Conservation (phyloP, 2,888 invertebrate species). For the Caenorhabditis uteleia region DNA sequence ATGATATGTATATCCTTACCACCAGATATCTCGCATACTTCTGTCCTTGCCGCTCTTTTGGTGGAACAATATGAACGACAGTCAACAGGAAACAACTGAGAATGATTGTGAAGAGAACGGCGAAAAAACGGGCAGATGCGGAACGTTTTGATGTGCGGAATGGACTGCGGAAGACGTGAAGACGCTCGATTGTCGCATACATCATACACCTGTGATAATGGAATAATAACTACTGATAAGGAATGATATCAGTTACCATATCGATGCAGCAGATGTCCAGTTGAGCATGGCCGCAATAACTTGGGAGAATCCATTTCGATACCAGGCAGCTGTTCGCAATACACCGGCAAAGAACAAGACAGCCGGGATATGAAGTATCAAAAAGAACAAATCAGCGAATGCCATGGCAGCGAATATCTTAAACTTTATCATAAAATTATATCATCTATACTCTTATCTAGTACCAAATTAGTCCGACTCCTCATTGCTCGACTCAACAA, state of each 20-base stretch:
- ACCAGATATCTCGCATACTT: slow-evolving; percentile 21
- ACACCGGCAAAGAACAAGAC: slow-evolving; percentile 44
- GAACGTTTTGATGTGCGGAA: slow-evolving; percentile 36
- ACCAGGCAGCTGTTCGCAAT: slow-evolving; percentile 20
- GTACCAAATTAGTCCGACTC: slow-evolving; percentile 53
- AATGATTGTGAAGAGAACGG: slow-evolving; percentile 36
- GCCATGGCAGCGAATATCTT: slow-evolving; percentile 62
- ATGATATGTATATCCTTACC: slow-evolving; percentile 14
- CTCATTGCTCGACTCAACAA: slow-evolving; percentile 54
- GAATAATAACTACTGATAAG: not conserved
- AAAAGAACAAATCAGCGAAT: slow-evolving; percentile 54
- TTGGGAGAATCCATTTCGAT: slow-evolving; percentile 34
- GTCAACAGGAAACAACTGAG: slow-evolving; percentile 38
- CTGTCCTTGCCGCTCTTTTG: slow-evolving; percentile 14
- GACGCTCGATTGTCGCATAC: slow-evolving; percentile 58
- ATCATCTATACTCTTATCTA: not conserved
- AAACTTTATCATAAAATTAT: slow-evolving; percentile 2
- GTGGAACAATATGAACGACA: slow-evolving; percentile 33
- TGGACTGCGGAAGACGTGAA: slow-evolving; percentile 50
- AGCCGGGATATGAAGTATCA: slow-evolving; percentile 40
- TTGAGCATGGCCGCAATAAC: slow-evolving; percentile 42
- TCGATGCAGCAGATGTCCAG: slow-evolving; percentile 57
- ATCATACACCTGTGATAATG: slow-evolving; percentile 36
- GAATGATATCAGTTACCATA: slow-evolving; percentile 36
- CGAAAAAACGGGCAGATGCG: slow-evolving; percentile 40